These are phyloP conservation scores for Tiaroga cobitis DNA, from an alignment of 2,797 vertebrate genomes.

Conservation along the genomic window DNA sequence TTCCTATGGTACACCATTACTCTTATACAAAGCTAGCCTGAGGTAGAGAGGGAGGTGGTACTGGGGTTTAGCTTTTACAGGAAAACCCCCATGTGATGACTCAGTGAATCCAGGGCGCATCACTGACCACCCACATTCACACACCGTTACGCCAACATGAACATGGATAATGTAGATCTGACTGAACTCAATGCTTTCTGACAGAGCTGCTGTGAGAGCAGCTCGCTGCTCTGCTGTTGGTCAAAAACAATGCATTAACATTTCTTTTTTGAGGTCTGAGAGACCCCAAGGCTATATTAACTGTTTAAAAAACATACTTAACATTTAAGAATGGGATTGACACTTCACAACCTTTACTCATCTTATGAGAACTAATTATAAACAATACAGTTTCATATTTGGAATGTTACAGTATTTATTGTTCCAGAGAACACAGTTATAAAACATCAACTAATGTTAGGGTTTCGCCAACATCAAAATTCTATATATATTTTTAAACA, in stretches of 20 bases:
- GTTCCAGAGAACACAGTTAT: background rate
- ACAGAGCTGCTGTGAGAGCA: slow-evolving; percentile 46
- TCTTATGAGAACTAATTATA: slow-evolving; percentile 7
- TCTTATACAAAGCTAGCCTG: slow-evolving; percentile 56
- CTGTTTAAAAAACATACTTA: background rate
- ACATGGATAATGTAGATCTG: slow-evolving; percentile 69
- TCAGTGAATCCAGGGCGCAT: slow-evolving; percentile 70
- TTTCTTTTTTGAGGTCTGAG: background rate
- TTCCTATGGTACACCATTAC: slow-evolving; percentile 66
- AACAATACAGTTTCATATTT: background rate
- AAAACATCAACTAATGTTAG: background rate
- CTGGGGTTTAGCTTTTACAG: slow-evolving; percentile 69
- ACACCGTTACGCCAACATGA: slow-evolving; percentile 72
- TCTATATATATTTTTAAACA: too few species aligned
- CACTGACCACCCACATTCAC: slow-evolving; percentile 59
- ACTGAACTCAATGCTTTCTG: slow-evolving; percentile 48
- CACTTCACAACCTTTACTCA: background rate
- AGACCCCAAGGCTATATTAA: background rate
- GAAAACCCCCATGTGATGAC: slow-evolving; percentile 71
- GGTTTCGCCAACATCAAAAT: too few species aligned
- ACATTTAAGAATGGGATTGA: background rate
- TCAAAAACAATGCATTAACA: slow-evolving; percentile 45
- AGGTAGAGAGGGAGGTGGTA: slow-evolving; percentile 55
- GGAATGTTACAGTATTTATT: background rate
- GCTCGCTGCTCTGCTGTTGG: slow-evolving; percentile 14